phyloP scores from a whole-genome alignment of 2,113 vertebrate genomes.

The Toxotes chatareus region DNA sequence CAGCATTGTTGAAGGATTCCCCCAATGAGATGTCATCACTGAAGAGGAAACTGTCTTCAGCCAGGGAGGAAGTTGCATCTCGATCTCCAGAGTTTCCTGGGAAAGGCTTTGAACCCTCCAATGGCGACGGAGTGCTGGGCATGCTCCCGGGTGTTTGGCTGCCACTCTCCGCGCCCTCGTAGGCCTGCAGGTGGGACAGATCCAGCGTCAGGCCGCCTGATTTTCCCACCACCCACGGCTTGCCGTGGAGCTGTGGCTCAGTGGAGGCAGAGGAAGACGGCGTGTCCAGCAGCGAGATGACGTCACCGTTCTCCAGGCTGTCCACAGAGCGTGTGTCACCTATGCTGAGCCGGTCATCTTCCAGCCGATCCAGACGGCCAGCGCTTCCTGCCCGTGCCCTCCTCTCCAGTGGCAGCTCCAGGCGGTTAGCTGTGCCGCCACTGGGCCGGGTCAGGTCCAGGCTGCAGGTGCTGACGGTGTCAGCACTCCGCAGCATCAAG shows the following conservation, averaged over 20 bases:
- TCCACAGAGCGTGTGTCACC: conserved; percentile 88
- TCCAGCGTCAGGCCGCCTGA: conserved; percentile 90
- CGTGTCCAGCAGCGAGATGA: conserved; percentile 84
- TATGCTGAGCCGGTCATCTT: conserved; percentile 83
- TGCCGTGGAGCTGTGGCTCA: conserved; percentile 77
- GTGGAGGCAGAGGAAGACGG: conserved; percentile 75
- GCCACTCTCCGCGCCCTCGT: conserved; percentile 85
- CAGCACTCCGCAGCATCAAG: conserved; percentile 32
- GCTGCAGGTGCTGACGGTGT: conserved; percentile 83
- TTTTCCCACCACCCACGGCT: conserved; percentile 86
- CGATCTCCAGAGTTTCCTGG: conserved; percentile 81
- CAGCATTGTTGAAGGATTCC: conserved; percentile 87
- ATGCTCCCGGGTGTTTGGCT: conserved; percentile 91
- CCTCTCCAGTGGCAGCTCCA: conserved; percentile 77
- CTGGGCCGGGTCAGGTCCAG: conserved; percentile 73
- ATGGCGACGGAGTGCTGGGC: conserved; percentile 93
- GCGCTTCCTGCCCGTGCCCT: conserved; percentile 76
- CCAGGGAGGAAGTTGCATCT: conserved; percentile 79
- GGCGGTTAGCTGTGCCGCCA: conserved; percentile 50
- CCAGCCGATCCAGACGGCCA: conserved; percentile 61
- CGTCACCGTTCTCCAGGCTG: conserved; percentile 86
- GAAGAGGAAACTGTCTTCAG: conserved; percentile 83
- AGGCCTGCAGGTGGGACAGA: conserved; percentile 88
- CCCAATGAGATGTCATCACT: conserved; percentile 88
- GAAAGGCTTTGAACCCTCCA: conserved; percentile 89